These are phyloP conservation scores for Eretmochelys imbricata DNA, from an alignment of 2,113 vertebrate species.

Conservation along the genomic window DNA sequence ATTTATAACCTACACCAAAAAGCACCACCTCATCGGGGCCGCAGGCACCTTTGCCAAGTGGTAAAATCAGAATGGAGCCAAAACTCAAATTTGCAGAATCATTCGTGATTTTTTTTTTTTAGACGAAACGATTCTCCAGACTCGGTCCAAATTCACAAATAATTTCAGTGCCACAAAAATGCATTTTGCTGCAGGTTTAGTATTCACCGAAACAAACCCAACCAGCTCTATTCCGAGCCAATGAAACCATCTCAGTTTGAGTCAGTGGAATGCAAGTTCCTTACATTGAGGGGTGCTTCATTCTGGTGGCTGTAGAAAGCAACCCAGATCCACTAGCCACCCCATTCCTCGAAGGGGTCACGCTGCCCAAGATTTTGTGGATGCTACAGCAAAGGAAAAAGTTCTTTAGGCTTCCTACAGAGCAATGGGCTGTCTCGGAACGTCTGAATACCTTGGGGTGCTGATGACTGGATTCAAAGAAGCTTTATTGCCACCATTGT, in stretches of 20 bases:
- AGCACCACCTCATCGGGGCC: neutral
- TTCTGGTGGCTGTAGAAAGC: neutral
- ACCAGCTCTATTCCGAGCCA: neutral
- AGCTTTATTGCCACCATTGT: rapidly evolving
- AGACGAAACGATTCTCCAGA: neutral
- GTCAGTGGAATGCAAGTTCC: neutral
- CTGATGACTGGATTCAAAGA: rapidly evolving
- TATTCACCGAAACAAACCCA: neutral
- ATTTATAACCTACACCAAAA: neutral
- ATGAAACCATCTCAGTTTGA: neutral
- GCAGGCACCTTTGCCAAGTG: neutral
- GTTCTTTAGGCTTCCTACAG: neutral
- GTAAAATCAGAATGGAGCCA: neutral
- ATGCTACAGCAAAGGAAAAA: neutral
- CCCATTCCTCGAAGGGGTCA: neutral
- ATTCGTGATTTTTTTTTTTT: neutral
- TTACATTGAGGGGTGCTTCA: neutral
- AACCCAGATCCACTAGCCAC: neutral
- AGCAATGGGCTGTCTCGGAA: neutral
- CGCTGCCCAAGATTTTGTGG: neutral
- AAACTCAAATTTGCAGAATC: neutral
- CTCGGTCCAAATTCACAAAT: neutral
- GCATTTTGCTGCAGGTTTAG: neutral
- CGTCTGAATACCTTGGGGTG: neutral
- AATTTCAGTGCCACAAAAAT: neutral